Conservation (phyloP, 2,113 vertebrate species). For the Halcyon malimbica region DNA sequence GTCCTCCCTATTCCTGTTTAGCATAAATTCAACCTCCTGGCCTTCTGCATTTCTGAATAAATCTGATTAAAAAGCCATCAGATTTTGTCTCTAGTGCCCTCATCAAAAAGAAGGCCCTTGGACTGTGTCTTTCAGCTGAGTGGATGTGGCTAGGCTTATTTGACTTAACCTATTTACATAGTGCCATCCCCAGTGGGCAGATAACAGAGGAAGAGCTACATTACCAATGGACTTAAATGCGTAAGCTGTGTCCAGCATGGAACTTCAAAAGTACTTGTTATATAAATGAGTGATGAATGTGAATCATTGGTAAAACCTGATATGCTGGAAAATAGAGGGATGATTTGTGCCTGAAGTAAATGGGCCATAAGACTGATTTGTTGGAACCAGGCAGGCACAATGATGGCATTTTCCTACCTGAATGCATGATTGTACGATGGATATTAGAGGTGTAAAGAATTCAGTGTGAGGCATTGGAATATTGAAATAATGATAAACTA, state of each 20-base stretch:
- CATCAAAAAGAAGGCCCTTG: neutral
- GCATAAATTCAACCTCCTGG: neutral
- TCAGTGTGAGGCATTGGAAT: neutral
- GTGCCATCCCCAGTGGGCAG: neutral
- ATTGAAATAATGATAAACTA: neutral
- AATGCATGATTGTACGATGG: neutral
- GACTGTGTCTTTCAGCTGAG: neutral
- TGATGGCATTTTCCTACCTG: neutral
- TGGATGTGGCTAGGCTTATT: neutral
- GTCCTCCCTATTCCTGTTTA: neutral
- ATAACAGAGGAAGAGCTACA: neutral
- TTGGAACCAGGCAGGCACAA: neutral
- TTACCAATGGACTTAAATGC: neutral
- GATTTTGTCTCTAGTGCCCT: neutral
- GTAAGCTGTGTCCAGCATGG: neutral
- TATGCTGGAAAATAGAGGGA: neutral
- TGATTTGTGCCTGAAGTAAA: neutral
- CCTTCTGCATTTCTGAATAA: slow-evolving; percentile 1
- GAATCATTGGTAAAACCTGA: neutral
- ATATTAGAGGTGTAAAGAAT: neutral
- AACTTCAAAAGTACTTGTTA: neutral
- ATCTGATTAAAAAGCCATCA: neutral
- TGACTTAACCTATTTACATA: neutral
- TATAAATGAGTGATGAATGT: neutral
- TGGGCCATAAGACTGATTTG: neutral